phyloP scores from a whole-genome alignment of 2,888 invertebrate genomes.

The Pyrochroa serraticornis region DNA sequence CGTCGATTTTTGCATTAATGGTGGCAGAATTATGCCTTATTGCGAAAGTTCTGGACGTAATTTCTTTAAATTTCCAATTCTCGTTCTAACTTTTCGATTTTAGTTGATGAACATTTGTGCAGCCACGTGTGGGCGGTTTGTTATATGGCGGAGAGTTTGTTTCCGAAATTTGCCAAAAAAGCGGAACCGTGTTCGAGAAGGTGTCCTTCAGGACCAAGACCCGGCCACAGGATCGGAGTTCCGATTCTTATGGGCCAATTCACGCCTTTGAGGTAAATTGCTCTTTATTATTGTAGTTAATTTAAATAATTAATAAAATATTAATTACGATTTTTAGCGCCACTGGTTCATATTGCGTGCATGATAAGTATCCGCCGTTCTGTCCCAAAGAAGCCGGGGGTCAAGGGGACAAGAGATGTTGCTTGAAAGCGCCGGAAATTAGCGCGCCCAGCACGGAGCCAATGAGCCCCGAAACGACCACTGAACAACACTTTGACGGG shows the following conservation, averaged over 20 bases:
- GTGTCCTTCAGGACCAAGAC: conserved; percentile 69
- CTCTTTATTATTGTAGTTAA: not conserved
- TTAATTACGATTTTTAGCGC: conserved; percentile 56
- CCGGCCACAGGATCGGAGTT: conserved; percentile 63
- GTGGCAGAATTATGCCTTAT: conserved; percentile 77
- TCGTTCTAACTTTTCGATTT: conserved; percentile 24
- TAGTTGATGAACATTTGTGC: conserved; percentile 73
- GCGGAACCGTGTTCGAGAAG: conserved; percentile 77
- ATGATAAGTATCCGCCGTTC: conserved; percentile 70
- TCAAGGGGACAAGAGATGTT: conserved; percentile 72
- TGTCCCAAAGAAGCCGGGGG: conserved; percentile 65
- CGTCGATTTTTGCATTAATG: conserved; percentile 82
- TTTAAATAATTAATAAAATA: not conserved
- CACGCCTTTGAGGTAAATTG: conserved; percentile 69
- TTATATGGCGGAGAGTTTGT: conserved; percentile 78
- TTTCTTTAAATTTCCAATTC: conserved; percentile 35
- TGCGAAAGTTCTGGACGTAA: conserved; percentile 74
- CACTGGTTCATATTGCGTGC: conserved; percentile 73
- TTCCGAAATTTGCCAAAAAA: conserved; percentile 59
- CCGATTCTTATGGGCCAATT: conserved; percentile 72
- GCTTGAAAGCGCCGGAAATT: conserved; percentile 52
- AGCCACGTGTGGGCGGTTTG: conserved; percentile 83
- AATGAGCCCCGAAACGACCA: conserved; percentile 4
- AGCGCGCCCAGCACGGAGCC: conserved; percentile 30
- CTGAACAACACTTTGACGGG: not conserved